phyloP scores from a whole-genome alignment of 2,797 vertebrate species.

The Taeniopygia guttata region DNA sequence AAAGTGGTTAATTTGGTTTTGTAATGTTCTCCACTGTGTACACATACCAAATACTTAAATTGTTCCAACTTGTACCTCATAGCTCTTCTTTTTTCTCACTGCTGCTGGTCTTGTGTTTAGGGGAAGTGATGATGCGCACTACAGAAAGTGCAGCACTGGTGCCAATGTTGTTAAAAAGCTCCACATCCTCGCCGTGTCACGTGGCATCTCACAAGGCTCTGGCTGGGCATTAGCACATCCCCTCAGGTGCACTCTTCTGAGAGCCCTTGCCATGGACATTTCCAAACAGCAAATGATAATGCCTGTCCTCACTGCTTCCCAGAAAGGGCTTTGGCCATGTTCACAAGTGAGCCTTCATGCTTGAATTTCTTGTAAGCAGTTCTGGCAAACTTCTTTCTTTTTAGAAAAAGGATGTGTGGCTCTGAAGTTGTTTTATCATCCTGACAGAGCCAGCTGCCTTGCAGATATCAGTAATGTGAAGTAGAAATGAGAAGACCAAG shows the following conservation, averaged over 20 bases:
- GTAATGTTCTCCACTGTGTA: not conserved
- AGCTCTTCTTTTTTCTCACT: not conserved
- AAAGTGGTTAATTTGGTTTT: not conserved
- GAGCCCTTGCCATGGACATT: not conserved
- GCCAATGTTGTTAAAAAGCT: not conserved
- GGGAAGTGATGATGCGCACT: not conserved
- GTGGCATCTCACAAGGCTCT: not conserved
- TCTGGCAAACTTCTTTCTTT: not conserved
- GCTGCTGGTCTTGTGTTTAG: not conserved
- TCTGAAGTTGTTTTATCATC: slow-evolving; percentile 18
- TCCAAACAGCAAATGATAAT: not conserved
- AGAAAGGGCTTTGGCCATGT: not conserved
- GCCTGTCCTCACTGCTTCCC: not conserved
- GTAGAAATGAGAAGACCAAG: slow-evolving; percentile 1
- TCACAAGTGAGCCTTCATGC: not conserved
- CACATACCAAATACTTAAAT: not conserved
- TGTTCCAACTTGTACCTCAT: not conserved
- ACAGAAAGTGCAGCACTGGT: not conserved
- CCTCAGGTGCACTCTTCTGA: not conserved
- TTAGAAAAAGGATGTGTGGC: not conserved
- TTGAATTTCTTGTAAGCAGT: not conserved
- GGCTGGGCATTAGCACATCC: not conserved
- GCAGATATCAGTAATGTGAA: not conserved
- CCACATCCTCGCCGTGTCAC: accelerated
- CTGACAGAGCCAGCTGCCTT: not conserved